Evolutionary conservation across 2,797 vertebrate genomes (phyloP).

Genomic region (Danio tinwini): DNA sequence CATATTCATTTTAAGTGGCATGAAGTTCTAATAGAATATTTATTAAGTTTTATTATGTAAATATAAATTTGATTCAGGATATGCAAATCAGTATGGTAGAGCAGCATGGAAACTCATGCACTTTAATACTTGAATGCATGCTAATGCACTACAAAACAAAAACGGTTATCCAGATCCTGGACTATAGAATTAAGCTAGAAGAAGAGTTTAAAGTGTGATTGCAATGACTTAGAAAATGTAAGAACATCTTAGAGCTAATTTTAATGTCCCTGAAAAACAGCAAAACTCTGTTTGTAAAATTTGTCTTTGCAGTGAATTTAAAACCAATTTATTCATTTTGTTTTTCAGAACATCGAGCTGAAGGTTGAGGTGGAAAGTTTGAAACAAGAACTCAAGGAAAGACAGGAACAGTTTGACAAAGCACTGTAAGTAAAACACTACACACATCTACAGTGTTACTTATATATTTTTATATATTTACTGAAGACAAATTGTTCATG

Average conservation of each 20-base stretch:
- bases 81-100: background rate
- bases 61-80: background rate
- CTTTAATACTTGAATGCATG: background rate
- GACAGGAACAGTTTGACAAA: conserved; percentile 82
- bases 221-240: too few relatives aligned
- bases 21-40: background rate
- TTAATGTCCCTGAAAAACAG: too few relatives aligned
- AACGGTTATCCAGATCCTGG: background rate
- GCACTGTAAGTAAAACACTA: conserved; percentile 81
- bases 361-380: conserved; percentile 94
- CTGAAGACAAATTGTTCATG: background rate
- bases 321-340: background rate
- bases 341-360: conserved; percentile 90
- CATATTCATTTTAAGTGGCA: too few relatives aligned
- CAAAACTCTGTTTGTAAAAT: too few relatives aligned
- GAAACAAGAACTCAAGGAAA: conserved; percentile 90
- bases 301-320: background rate
- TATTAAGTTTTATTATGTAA: background rate
- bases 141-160: background rate
- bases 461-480: background rate
- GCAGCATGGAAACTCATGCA: too few relatives aligned
- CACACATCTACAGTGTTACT: background rate
- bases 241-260: too few relatives aligned
- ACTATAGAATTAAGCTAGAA: background rate
- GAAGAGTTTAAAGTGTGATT: background rate